Evolutionary conservation across 2,888 invertebrate species (phyloP), one percentile per base, ranked within the genome.

Genomic region (Anaspis maculata): DNA sequence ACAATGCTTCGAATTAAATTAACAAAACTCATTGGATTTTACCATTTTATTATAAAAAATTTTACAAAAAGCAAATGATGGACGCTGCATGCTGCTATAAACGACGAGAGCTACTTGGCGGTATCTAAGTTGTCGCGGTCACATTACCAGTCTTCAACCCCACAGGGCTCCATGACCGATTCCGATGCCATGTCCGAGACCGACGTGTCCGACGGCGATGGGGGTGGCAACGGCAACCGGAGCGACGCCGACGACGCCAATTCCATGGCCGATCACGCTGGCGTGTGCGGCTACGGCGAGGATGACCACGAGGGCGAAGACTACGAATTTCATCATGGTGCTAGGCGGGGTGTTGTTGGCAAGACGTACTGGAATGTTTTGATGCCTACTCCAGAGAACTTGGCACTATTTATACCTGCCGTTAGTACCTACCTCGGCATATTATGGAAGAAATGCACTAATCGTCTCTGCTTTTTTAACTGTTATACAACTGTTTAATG

Each of bases 281-380:
- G 45, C 43, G 15, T 39, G 40, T 3, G 37, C 15, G 23, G 41
- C 41, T 12, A 42, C 13, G 25, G 39, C 41, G 23, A 46, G 25
- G 13, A 39, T 14, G 23, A 31, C 37, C 23, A 45, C 28, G 22
- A 47, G 13, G 36, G 39, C 42, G 34, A 47, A 32, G 10, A 45
- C 22, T 26, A 45, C 19, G 28, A 39, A 32, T 36, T 46, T 48
- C 47, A 48, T 48, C 45, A 45, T 46, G 28, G 34, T 28, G 30
- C 28, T 32, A 37, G 42, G 26, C 27, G 13, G 26, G 21, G 13
- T 14, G 26, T 33, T 27, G 35, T 25, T 30, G 22, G 24, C 27
- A 27, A 21, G 31, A 35, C 26, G 36, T 16, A 15, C 27, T 27
- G 31, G 23, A 30, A 30, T 30, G 36, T 27, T 30, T 27, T 31